Evolutionary conservation across 2,113 vertebrate species (phyloP).

Genomic region (Eretmochelys imbricata): DNA sequence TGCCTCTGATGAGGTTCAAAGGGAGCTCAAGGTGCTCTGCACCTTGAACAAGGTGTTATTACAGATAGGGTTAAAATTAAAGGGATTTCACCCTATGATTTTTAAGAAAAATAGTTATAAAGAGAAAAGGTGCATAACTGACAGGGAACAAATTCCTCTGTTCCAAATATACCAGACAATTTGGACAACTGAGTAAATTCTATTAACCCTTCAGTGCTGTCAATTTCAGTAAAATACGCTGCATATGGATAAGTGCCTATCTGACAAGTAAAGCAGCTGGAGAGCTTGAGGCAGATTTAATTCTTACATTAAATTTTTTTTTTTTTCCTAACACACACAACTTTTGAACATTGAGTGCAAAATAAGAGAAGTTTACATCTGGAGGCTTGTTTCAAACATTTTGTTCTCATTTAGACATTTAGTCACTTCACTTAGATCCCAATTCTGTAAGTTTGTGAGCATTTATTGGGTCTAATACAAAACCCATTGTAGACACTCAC

Average conservation of each 20-base stretch:
- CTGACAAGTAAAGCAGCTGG: constrained; percentile 4
- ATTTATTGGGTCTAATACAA: not conserved
- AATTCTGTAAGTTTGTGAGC: not conserved
- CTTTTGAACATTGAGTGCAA: not conserved
- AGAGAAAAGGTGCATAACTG: not conserved
- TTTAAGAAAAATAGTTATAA: not conserved
- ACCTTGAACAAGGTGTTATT: not conserved
- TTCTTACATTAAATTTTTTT: accelerated
- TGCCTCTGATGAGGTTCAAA: not conserved
- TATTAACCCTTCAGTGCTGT: not conserved
- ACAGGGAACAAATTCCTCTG: not conserved
- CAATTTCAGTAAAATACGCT: not conserved
- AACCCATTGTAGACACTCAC: not conserved
- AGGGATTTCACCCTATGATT: not conserved
- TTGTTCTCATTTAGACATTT: not conserved
- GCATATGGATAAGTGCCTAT: not conserved
- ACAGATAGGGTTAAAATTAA: not conserved
- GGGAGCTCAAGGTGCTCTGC: not conserved
- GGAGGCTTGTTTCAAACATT: not conserved
- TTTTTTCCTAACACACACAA: not conserved
- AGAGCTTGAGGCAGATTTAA: not conserved
- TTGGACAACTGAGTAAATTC: not conserved
- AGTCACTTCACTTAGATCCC: accelerated
- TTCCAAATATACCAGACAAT: accelerated
- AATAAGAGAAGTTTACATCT: not conserved